Conservation (phyloP, 2,888 invertebrate genomes). For the Acrobasis consociella region DNA sequence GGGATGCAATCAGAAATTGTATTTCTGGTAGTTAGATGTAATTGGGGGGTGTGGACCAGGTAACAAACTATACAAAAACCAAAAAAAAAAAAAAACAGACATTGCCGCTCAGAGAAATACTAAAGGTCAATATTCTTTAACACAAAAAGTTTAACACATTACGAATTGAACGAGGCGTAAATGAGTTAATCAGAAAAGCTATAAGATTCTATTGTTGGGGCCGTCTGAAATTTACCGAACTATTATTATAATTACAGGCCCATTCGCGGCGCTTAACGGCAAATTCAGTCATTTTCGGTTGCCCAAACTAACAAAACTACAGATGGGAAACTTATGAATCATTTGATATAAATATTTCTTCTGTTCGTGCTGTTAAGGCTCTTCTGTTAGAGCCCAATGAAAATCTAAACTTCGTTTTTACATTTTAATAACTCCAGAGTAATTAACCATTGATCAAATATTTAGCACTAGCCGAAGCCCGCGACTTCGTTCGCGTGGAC, state of each 20-base stretch:
- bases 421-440: too few relatives aligned
- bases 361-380: too few relatives aligned
- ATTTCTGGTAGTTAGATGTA: too few relatives aligned
- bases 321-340: neutral
- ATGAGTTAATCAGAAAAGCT: neutral
- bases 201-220: slow-evolving; percentile 1
- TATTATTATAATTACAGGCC: slow-evolving; percentile 1
- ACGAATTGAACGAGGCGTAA: neutral
- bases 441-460: too few relatives aligned
- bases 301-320: neutral
- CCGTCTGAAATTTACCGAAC: slow-evolving; percentile 1
- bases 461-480: too few relatives aligned
- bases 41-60: too few relatives aligned
- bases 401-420: too few relatives aligned
- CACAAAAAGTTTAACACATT: neutral
- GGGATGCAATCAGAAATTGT: too few relatives aligned
- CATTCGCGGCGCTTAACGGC: neutral
- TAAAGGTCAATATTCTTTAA: neutral
- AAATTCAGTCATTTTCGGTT: neutral
- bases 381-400: too few relatives aligned
- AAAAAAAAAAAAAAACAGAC: neutral
- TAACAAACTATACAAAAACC: neutral
- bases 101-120: neutral
- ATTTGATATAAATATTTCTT: too few relatives aligned
- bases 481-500: too few relatives aligned